Percentiles rank a stretch among this genome's conserved stretches.
These are phyloP conservation scores for Caloenas nicobarica DNA, from an alignment of 2,113 vertebrate genomes.

Conservation along the genomic window DNA sequence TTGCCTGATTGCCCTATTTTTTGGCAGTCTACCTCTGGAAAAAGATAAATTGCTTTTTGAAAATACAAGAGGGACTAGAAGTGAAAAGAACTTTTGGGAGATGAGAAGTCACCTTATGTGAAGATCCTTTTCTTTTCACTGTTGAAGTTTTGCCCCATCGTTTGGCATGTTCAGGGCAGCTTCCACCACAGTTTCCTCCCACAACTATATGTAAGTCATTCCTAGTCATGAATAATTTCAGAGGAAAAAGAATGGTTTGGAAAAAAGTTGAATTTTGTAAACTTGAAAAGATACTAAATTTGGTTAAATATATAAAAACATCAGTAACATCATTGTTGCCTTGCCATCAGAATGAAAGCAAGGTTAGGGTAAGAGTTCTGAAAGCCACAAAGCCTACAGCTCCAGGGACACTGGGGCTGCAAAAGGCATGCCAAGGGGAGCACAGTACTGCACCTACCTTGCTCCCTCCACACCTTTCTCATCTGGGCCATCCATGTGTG, in stretches of 20 bases:
- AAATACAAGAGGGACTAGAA: background rate
- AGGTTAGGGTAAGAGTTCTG: background rate
- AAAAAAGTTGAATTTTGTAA: background rate
- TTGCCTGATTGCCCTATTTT: background rate
- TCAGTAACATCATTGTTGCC: background rate
- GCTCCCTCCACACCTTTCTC: no score
- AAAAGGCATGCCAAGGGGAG: no score
- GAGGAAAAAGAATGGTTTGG: background rate
- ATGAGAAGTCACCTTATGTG: background rate
- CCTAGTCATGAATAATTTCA: background rate
- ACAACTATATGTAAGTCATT: background rate
- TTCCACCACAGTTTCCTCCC: background rate
- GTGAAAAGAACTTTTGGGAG: background rate
- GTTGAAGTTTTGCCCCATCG: background rate
- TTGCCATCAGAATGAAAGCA: background rate
- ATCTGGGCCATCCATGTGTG: no score
- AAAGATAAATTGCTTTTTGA: background rate
- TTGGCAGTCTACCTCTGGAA: background rate
- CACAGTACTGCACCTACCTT: no score
- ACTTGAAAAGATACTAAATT: background rate
- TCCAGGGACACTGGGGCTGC: no score
- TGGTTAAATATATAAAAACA: conserved; percentile 12
- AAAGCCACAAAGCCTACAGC: no score
- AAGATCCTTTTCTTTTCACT: background rate
- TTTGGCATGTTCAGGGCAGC: background rate